phyloP scores from a whole-genome alignment of 2,888 invertebrate species.

The Sericinus montela region DNA sequence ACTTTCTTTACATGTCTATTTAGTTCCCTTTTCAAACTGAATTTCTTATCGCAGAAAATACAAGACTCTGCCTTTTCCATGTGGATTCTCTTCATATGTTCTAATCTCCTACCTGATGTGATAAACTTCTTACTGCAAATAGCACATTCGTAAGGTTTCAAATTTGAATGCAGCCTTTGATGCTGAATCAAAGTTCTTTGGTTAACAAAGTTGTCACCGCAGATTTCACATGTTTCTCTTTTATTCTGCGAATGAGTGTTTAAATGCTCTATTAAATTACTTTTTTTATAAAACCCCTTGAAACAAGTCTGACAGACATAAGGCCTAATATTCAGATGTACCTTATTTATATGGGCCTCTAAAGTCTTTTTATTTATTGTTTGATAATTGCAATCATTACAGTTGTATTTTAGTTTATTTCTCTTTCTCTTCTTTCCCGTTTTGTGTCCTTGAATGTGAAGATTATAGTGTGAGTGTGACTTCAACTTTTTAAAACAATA shows the following conservation, averaged over 20 bases:
- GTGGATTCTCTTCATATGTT: constrained; percentile 52
- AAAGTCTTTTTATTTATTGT: constrained; percentile 41
- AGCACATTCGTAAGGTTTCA: constrained; percentile 46
- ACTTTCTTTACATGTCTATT: constrained; percentile 46
- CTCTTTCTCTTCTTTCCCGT: constrained; percentile 25
- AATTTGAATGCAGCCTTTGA: constrained; percentile 43
- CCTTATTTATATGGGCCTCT: constrained; percentile 50
- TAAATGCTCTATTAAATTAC: constrained; percentile 44
- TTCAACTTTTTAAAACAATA: constrained; percentile 42
- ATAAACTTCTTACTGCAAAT: constrained; percentile 45
- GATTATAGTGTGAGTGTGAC: constrained; percentile 37
- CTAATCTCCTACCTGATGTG: constrained; percentile 45
- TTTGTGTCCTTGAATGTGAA: constrained; percentile 36
- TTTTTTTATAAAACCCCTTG: constrained; percentile 52
- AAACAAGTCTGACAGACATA: constrained; percentile 41
- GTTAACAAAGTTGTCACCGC: constrained; percentile 44
- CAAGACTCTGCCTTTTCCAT: constrained; percentile 42
- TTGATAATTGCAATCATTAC: constrained; percentile 39
- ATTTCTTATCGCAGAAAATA: constrained; percentile 47
- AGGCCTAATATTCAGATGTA: constrained; percentile 42
- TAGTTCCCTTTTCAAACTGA: constrained; percentile 49
- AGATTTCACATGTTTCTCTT: constrained; percentile 47
- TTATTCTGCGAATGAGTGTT: constrained; percentile 36
- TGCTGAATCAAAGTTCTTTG: constrained; percentile 49
- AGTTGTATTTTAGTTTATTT: constrained; percentile 30